These are phyloP conservation scores for Prunella strophiata DNA, from an alignment of 2,797 vertebrate genomes.

Conservation along the genomic window DNA sequence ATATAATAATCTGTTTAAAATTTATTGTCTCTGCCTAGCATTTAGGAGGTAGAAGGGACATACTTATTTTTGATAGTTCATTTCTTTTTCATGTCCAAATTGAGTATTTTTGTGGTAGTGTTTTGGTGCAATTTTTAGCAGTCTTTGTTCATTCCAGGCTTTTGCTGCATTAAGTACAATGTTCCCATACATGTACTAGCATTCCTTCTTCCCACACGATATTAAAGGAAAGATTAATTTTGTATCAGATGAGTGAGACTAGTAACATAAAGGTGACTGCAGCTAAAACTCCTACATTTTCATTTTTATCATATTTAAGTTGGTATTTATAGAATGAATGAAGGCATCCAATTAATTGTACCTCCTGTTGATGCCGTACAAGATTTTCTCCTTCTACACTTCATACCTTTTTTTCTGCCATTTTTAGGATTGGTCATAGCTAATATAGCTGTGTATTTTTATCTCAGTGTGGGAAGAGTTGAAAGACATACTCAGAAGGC, in stretches of 20 bases:
- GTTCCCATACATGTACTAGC: background rate
- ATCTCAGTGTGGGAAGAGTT: constrained; percentile 55
- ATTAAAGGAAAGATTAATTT: constrained; percentile 41
- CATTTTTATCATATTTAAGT: constrained; percentile 36
- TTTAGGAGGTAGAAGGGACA: background rate
- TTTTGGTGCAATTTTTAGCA: constrained; percentile 32
- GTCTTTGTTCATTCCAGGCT: background rate
- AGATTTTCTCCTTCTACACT: constrained; percentile 38
- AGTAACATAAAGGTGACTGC: constrained; percentile 40
- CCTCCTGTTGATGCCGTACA: constrained; percentile 56
- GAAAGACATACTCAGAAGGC: constrained; percentile 43
- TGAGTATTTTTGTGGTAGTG: background rate
- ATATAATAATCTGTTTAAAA: background rate
- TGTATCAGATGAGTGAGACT: constrained; percentile 36
- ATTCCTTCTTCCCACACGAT: constrained; percentile 23
- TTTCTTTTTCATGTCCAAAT: background rate
- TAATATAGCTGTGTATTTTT: constrained; percentile 58
- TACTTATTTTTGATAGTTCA: background rate
- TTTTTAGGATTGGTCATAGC: constrained; percentile 25
- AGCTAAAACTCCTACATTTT: constrained; percentile 44
- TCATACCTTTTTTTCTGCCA: background rate
- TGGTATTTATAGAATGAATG: constrained; percentile 54
- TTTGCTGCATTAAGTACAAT: constrained; percentile 8
- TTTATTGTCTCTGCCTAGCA: background rate
- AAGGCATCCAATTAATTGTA: constrained; percentile 61